phyloP scores from a whole-genome alignment of 2,888 invertebrate species.

The Chloroclysta siterata region DNA sequence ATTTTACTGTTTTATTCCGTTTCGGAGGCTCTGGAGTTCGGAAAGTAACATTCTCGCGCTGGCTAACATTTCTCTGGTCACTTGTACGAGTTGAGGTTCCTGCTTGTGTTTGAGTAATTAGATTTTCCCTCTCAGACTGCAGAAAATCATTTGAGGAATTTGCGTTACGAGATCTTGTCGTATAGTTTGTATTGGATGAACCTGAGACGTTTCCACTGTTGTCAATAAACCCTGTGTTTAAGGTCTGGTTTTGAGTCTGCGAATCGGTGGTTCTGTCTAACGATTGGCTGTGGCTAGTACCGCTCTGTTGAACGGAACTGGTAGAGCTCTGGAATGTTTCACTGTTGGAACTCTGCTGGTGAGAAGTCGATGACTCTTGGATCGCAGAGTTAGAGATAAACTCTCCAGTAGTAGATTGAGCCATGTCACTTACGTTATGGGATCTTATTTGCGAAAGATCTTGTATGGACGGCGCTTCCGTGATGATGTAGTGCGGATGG shows the following conservation, averaged over 20 bases:
- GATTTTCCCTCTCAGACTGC: conserved; percentile 73
- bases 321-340: conserved; percentile 76
- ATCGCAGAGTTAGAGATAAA: conserved; percentile 70
- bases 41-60: conserved; percentile 63
- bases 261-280: conserved; percentile 73
- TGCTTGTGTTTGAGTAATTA: conserved; percentile 60
- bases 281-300: conserved; percentile 69
- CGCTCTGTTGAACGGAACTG: conserved; percentile 71
- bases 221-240: conserved; percentile 78
- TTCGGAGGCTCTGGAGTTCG: conserved; percentile 61
- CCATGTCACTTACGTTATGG: conserved; percentile 75
- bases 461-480: conserved; percentile 78
- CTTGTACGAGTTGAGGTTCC: conserved; percentile 45
- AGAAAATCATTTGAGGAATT: conserved; percentile 73
- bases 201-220: conserved; percentile 53
- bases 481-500: conserved; percentile 82
- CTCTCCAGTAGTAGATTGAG: conserved; percentile 73
- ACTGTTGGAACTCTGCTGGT: conserved; percentile 74
- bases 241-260: conserved; percentile 66
- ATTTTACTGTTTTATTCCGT: conserved; percentile 54
- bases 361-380: conserved; percentile 72
- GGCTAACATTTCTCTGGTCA: conserved; percentile 59
- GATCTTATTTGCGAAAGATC: conserved; percentile 76
- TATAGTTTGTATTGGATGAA: conserved; percentile 56
- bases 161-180: conserved; percentile 67